Conservation (phyloP, 1,140 invertebrate species). For the Bombus vancouverensis region DNA sequence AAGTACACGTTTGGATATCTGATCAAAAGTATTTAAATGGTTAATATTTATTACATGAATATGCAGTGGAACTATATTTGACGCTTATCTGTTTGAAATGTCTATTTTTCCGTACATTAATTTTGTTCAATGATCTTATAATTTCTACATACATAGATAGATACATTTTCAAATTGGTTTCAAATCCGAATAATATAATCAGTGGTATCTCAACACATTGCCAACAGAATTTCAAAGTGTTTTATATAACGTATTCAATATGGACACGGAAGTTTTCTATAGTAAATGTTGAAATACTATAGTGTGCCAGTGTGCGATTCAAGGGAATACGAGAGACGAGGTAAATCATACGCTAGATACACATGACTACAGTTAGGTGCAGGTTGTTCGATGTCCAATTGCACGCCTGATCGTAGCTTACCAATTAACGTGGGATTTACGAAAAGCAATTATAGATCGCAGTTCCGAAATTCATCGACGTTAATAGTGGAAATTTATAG, state of each 20-base stretch:
- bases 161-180: too few relatives aligned
- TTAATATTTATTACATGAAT: too few relatives aligned
- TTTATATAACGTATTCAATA: not conserved
- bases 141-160: too few relatives aligned
- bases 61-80: too few relatives aligned
- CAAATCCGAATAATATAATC: too few relatives aligned
- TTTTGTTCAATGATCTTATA: too few relatives aligned
- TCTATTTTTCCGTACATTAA: too few relatives aligned
- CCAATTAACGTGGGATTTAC: not conserved
- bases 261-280: not conserved
- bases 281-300: not conserved
- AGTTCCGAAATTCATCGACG: not conserved
- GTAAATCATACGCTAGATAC: not conserved
- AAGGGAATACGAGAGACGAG: not conserved
- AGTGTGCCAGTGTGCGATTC: not conserved
- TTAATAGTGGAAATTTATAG: not conserved
- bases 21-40: too few relatives aligned
- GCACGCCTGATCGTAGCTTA: not conserved
- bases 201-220: too few relatives aligned
- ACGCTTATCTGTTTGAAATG: too few relatives aligned
- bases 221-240: too few relatives aligned
- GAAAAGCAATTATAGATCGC: not conserved
- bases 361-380: not conserved
- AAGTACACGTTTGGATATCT: too few relatives aligned
- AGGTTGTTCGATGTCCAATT: not conserved